phyloP scores from a whole-genome alignment of 2,888 invertebrate species.

The Megalurothrips usitatus region DNA sequence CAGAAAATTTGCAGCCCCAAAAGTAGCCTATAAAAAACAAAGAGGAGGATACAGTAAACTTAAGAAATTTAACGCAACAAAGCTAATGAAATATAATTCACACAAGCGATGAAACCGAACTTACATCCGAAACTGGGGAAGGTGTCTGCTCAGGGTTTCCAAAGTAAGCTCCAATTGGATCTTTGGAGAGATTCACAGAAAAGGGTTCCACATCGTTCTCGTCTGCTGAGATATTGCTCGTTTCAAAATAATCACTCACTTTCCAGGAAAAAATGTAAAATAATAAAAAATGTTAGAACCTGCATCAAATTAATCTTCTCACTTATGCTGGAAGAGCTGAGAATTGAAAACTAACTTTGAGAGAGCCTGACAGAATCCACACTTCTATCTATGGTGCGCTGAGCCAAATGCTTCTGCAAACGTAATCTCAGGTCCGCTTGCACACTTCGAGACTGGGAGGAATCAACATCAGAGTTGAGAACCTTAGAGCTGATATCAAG shows the following conservation, averaged over 20 bases:
- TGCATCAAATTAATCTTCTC: too few species aligned
- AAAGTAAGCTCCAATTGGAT: neutral
- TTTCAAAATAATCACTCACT: neutral
- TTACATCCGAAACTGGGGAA: neutral
- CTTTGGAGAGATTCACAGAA: neutral
- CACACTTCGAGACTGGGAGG: neutral
- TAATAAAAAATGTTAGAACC: neutral
- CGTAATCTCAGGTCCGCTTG: neutral
- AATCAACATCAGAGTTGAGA: neutral
- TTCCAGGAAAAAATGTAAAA: neutral
- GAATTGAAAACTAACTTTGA: neutral
- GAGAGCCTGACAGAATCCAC: neutral
- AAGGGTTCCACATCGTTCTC: neutral
- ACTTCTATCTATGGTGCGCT: conserved; percentile 5
- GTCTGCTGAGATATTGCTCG: neutral
- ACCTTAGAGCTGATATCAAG: neutral
- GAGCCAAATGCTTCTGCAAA: neutral
- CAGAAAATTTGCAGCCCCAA: conserved; percentile 9
- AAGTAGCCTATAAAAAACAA: neutral
- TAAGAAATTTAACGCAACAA: neutral
- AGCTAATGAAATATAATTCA: neutral
- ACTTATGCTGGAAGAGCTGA: neutral
- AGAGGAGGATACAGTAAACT: neutral
- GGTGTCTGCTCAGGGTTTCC: neutral
- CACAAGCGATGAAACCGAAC: neutral